Evolutionary conservation across 1,140 invertebrate species (phyloP), one percentile per base, ranked within the genome.

Genomic region (Tenebrio molitor): DNA sequence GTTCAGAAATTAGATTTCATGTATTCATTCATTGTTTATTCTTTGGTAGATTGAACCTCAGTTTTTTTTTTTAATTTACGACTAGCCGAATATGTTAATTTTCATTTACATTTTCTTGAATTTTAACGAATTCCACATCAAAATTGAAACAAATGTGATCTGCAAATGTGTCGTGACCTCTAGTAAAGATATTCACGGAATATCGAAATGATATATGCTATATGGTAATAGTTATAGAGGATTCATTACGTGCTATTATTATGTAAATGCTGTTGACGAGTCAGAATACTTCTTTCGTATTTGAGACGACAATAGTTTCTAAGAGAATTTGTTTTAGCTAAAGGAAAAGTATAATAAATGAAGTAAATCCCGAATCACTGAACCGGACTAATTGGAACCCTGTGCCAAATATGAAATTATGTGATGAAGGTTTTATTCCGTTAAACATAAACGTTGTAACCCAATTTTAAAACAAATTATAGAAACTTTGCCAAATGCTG

Each of bases 381-480:
- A 41, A 41, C 36, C 12, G 12, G 7, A 7, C 36, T 41, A 41
- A 41, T 41, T 41, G 36, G 36, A 53, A 16, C 7, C 17, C 15
- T 10, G 46, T 21, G 46, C 46, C 46, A 53, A 29, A 53, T 53
- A 8, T 53, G 17, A 53, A 53, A 53, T 53, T 53, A 16, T 29
- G 17, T 53, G 46, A 21, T 21, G 46, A 21, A 21, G 4, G 46
- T 53, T 53, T 41, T 41, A 41, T 41, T 41, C 36, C 36, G 36
- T 41, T n/a, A 41, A 41, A 41, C 36, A 41, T 41, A 41, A 36
- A 46, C 44, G 44, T 36, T 42, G 42, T 69, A 69, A 69, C 46
- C 67, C 25, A 69, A 69, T 58, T 69, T 69, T 50, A 58, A 21
- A 34, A 58, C 42, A 69, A 69, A 69, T 69, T 50, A 58, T 25